Conservation (phyloP, 2,113 vertebrate genomes). For the Nothoprocta pentlandii region DNA sequence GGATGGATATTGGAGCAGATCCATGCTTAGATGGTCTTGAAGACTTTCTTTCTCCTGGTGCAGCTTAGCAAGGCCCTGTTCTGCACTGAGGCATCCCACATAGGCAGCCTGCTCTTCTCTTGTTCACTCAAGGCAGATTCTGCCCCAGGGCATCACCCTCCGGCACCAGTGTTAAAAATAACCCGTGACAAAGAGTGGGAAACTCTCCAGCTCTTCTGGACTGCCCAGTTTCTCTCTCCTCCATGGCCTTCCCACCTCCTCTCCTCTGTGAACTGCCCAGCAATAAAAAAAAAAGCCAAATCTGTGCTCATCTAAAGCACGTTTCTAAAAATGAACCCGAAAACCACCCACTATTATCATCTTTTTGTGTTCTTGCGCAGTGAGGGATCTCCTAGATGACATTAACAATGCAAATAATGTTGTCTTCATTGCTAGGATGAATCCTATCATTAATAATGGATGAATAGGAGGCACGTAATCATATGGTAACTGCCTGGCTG, state of each 20-base stretch:
- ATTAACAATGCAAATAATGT: not conserved
- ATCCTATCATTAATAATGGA: not conserved
- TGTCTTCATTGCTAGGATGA: not conserved
- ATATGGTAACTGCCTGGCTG: not conserved
- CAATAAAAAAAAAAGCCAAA: not conserved
- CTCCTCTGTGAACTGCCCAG: not conserved
- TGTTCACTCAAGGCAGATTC: not conserved
- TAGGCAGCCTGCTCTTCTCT: not conserved
- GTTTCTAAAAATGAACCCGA: not conserved
- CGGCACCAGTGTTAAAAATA: not conserved
- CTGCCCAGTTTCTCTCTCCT: not conserved
- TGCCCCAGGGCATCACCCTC: not conserved
- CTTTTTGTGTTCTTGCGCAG: not conserved
- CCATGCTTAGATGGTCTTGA: not conserved
- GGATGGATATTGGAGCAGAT: not conserved
- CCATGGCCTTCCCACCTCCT: not conserved
- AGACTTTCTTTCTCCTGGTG: not conserved
- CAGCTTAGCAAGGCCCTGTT: not conserved
- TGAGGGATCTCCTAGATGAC: not conserved
- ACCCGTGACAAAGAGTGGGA: not conserved
- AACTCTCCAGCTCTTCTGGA: not conserved
- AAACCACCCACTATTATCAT: not conserved
- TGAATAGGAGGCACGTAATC: not conserved
- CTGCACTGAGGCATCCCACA: not conserved
- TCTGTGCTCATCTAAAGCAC: not conserved